Base-by-base conservation (phyloP, 30 jellyfish, hydroid and myxozoan species). In the Chrysaora quinquecirrha region DNA sequence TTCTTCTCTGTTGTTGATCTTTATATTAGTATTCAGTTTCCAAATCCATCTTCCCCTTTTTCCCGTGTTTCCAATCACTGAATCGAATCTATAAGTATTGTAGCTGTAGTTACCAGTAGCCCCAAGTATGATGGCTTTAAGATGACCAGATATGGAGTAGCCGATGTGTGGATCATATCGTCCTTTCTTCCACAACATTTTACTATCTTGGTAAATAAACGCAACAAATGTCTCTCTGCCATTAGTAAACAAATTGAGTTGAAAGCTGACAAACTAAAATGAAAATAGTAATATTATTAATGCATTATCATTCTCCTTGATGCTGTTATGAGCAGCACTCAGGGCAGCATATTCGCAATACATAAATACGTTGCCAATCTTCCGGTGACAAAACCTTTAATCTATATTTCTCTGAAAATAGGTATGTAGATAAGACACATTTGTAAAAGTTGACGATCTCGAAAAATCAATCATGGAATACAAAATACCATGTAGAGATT, bases 1-100 rank as follows among this genome's bases (percentile, higher is more conserved):
- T n/a, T 35, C 24, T 0, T 56, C 76, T 11, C 63, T 86, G 21
- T 65, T 87, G 47, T 64, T 76, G n/a, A n/a, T n/a, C 19, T 62
- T 78, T 7, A 56, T 14, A 24, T 66, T 48, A 1, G 24, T 83
- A 2, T 86, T 30, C 0, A 86, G 49, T 49, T 75, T 65, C 81
- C 78, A 86, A 4, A 80, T 10, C 90, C 90, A 86, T 25, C 84
- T 30, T 23, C 96, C 96, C 10, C 27, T 43, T 34, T 25, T 19
- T 1, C 64, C 61, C 22, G 86, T 68, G 73, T 86, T 75, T 19
- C 89, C 86, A 27, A 66, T 64, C 3, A 75, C 73, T 11, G 30
- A 38, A 73, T 86, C 81, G 77, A 86, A 86, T 62, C 32, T 47
- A 63, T 33, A 86, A 9, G 96, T 52, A 31, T 30, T 29, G n/a